phyloP scores from a whole-genome alignment of 2,888 invertebrate genomes.

The Philopedon plagiatum region DNA sequence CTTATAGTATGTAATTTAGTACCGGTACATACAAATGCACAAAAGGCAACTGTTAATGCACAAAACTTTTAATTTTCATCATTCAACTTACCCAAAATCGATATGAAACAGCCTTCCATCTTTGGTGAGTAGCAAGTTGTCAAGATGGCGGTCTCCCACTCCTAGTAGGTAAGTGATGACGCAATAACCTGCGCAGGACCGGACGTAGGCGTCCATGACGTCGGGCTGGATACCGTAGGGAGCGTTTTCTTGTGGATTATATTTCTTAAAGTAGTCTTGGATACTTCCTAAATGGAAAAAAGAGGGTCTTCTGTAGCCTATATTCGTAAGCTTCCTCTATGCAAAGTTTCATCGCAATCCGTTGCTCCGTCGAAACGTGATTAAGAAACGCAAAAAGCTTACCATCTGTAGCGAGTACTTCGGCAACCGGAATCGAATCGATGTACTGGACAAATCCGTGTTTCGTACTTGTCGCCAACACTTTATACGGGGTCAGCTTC shows the following conservation, averaged over 20 bases:
- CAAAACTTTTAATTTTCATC: background rate
- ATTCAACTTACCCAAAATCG: slow-evolving; percentile 87
- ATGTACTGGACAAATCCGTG: slow-evolving; percentile 98
- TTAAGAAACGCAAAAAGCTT: slow-evolving; percentile 15
- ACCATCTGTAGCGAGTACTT: slow-evolving; percentile 89
- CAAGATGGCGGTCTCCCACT: slow-evolving; percentile 97
- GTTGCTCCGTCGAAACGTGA: too few relatives aligned
- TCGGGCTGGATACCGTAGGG: slow-evolving; percentile 94
- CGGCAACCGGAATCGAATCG: slow-evolving; percentile 93
- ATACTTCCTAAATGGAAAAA: slow-evolving; percentile 81
- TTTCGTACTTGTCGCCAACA: slow-evolving; percentile 94
- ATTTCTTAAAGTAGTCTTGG: slow-evolving; percentile 92
- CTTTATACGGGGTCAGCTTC: slow-evolving; percentile 95
- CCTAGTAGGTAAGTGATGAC: slow-evolving; percentile 98
- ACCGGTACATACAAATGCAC: too few relatives aligned
- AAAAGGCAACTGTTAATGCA: too few relatives aligned
- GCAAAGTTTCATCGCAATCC: too few relatives aligned
- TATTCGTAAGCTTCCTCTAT: too few relatives aligned
- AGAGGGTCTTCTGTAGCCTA: too few relatives aligned
- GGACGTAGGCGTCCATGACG: slow-evolving; percentile 97
- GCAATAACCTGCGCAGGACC: slow-evolving; percentile 97
- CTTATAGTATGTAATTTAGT: too few relatives aligned
- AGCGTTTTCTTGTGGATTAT: slow-evolving; percentile 89
- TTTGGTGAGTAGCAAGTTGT: slow-evolving; percentile 94
- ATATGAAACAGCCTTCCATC: slow-evolving; percentile 96